Evolutionary conservation across 1,140 invertebrate genomes (phyloP).

Genomic region (Asbolus verrucosus): DNA sequence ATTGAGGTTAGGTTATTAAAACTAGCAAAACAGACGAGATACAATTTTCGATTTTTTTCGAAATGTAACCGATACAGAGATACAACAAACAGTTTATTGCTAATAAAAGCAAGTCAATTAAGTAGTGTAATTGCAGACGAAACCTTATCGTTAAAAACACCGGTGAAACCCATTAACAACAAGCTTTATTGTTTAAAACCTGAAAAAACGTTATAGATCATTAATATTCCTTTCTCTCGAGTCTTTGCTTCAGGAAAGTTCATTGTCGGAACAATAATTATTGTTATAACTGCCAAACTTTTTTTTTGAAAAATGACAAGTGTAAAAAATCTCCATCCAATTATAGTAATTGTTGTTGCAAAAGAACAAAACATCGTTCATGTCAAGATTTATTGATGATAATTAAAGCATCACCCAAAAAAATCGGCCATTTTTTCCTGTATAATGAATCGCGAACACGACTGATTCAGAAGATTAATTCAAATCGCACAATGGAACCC

Average conservation of each 20-base stretch:
- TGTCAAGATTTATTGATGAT: neutral
- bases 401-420: neutral
- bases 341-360: neutral
- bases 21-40: no score
- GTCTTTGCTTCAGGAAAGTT: neutral
- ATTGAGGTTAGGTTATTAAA: no score
- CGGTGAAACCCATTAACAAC: conserved; percentile 1
- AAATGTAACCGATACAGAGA: no score
- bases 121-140: no score
- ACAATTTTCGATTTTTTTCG: no score
- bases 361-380: neutral
- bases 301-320: neutral
- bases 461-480: conserved; percentile 7
- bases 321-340: neutral
- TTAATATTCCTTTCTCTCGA: neutral
- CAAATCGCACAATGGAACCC: neutral
- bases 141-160: neutral
- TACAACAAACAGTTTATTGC: conserved; percentile 1
- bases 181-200: conserved; percentile 7
- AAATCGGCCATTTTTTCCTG: neutral
- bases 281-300: no score
- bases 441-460: neutral
- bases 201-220: neutral
- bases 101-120: conserved; percentile 2
- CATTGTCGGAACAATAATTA: no score